Conservation (phyloP, 2,888 invertebrate genomes). For the Theodoxus fluviatilis region DNA sequence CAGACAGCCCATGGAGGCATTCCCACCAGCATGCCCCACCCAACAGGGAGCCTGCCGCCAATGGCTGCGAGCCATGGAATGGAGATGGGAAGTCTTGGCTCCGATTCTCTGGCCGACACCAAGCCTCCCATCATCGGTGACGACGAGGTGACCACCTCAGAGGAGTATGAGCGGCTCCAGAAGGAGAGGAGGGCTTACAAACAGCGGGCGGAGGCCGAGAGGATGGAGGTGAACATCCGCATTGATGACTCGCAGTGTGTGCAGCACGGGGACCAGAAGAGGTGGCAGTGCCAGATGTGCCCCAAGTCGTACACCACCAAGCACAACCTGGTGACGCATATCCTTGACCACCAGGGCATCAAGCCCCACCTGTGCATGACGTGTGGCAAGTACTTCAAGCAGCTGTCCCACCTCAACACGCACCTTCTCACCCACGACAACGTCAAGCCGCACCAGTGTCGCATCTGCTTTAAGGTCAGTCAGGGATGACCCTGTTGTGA, state of each 20-base stretch:
- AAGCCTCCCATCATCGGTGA: constrained; percentile 1
- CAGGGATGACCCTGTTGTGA: constrained; percentile 60
- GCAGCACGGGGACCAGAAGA: constrained; percentile 54
- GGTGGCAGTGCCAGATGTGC: constrained; percentile 63
- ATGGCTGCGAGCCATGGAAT: too few relatives aligned
- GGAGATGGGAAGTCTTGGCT: constrained; percentile 20
- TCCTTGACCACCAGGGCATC: constrained; percentile 62
- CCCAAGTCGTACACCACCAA: constrained; percentile 64
- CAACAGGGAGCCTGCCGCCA: too few relatives aligned
- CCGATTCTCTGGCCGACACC: not conserved
- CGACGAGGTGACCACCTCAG: not conserved
- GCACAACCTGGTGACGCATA: constrained; percentile 64
- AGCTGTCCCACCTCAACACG: constrained; percentile 63
- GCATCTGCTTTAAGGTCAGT: constrained; percentile 53
- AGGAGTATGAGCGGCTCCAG: constrained; percentile 32
- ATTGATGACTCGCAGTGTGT: constrained; percentile 61
- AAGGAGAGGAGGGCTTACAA: constrained; percentile 34
- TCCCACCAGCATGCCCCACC: constrained; percentile 31
- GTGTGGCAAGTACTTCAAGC: constrained; percentile 65
- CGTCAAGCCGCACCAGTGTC: constrained; percentile 60
- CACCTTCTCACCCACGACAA: constrained; percentile 65
- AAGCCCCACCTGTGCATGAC: constrained; percentile 63
- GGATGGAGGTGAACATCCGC: constrained; percentile 55
- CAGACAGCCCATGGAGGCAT: constrained; percentile 36
- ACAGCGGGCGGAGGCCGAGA: constrained; percentile 37